phyloP scores from a whole-genome alignment of 2,113 vertebrate genomes.

The Fukomys damarensis region DNA sequence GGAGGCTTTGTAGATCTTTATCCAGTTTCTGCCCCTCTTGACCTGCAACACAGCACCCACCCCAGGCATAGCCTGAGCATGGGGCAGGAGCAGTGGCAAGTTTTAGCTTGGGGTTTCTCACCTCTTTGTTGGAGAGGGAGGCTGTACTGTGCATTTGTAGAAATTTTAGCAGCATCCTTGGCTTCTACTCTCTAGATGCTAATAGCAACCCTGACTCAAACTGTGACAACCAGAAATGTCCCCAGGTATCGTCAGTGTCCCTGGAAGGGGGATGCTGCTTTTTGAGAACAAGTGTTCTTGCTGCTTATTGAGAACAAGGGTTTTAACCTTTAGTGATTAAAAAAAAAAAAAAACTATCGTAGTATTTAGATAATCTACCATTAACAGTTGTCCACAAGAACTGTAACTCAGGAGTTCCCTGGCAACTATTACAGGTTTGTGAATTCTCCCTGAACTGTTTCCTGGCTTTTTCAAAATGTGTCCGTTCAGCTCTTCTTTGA shows the following conservation, averaged over 20 bases:
- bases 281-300: not conserved
- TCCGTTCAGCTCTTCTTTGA: not conserved
- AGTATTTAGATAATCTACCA: not conserved
- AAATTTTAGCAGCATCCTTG: not conserved
- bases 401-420: not conserved
- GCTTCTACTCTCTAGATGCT: not conserved
- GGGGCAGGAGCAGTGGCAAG: not conserved
- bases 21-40: conserved; percentile 76
- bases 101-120: not conserved
- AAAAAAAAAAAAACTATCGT: not conserved
- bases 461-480: too few relatives aligned
- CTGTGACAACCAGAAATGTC: not conserved
- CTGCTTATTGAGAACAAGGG: not conserved
- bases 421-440: not conserved
- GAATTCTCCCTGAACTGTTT: not conserved
- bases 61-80: conserved; percentile 29
- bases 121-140: not conserved
- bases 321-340: too few relatives aligned
- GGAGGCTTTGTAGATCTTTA: conserved; percentile 74
- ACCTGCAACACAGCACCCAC: conserved; percentile 78
- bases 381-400: not conserved
- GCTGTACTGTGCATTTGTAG: not conserved
- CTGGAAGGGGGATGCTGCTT: not conserved
- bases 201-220: not conserved
- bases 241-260: conserved; percentile 1